Evolutionary conservation across 2,113 vertebrate genomes (phyloP), one percentile per base, ranked within the genome.

Genomic region (Gorsachius goisagi): DNA sequence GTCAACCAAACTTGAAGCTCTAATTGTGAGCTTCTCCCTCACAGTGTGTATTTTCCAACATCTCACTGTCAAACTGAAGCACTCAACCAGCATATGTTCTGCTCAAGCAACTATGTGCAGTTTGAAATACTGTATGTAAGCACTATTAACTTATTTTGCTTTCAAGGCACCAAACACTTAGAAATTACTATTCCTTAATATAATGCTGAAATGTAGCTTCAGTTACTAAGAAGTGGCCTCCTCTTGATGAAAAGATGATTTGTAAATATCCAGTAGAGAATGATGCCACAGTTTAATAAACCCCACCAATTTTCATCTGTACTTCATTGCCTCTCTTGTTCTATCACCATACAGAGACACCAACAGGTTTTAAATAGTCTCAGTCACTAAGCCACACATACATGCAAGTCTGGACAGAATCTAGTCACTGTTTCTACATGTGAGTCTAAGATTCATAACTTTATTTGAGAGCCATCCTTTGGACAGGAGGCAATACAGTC

Each of bases 161-260:
- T 94, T 96, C 66, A 95, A 95, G 85, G 15, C 49, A 84, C 17
- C 37, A 85, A 52, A 83, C 24, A 49, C 44, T 39, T 88, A 20
- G 44, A 94, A 96, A 90, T 64, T 82, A 80, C 32, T 82, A 21
- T 49, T 97, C 50, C 50, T 85, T 95, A 85, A 92, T 88, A 80
- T 78, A 67, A 59, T 68, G 55, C 30, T 76, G 27, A 77, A 64
- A 86, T 76, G 77, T 91, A 94, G 93, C 12, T 55, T 95, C 64
- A 67, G 20, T 83, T 89, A 94, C 72, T 59, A 60, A 76, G 83
- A 73, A 73, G 32, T 13, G 78, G 30, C n/a, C 32, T 84, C n/a
- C 55, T 74, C 35, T 19, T 83, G 53, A 91, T 59, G 47, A 37
- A 87, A 91, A 77, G 32, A 62, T 24, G 60, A 56, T 74, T 72